phyloP scores from a whole-genome alignment of 2,113 vertebrate genomes.

The Rhinolophus ferrumequinum region DNA sequence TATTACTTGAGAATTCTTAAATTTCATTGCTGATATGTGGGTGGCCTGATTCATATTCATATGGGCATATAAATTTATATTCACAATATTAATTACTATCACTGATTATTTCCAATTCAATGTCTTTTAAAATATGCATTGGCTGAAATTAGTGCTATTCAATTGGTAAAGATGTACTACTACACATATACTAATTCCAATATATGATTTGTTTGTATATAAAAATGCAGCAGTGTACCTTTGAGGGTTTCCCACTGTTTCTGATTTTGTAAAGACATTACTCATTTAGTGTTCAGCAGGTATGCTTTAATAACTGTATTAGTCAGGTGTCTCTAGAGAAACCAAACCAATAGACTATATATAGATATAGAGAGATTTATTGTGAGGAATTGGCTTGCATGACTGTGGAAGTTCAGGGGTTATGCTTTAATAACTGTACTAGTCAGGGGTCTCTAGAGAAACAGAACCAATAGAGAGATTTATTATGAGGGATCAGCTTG shows the following conservation, averaged over 20 bases:
- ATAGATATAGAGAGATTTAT: not conserved
- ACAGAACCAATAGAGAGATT: not conserved
- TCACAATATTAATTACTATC: conserved; percentile 18
- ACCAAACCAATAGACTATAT: not conserved
- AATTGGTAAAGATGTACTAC: not conserved
- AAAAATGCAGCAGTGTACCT: not conserved
- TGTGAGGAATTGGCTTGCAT: not conserved
- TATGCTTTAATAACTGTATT: not conserved
- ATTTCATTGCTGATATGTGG: not conserved
- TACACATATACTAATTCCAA: not conserved
- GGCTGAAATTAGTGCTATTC: not conserved
- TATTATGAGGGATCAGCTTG: not conserved
- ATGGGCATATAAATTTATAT: not conserved
- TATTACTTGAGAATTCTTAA: conserved; percentile 46
- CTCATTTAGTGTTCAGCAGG: not conserved
- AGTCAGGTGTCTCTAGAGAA: not conserved
- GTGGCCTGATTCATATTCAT: not conserved
- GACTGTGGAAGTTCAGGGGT: not conserved
- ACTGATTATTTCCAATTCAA: conserved; percentile 25
- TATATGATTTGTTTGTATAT: not conserved
- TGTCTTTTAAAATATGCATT: conserved; percentile 4
- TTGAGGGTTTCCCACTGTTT: conserved; percentile 2
- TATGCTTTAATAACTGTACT: not conserved
- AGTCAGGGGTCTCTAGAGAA: not conserved
- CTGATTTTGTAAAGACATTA: not conserved